Evolutionary conservation across 2,113 vertebrate species (phyloP).

Genomic region (Callospermophilus lateralis): DNA sequence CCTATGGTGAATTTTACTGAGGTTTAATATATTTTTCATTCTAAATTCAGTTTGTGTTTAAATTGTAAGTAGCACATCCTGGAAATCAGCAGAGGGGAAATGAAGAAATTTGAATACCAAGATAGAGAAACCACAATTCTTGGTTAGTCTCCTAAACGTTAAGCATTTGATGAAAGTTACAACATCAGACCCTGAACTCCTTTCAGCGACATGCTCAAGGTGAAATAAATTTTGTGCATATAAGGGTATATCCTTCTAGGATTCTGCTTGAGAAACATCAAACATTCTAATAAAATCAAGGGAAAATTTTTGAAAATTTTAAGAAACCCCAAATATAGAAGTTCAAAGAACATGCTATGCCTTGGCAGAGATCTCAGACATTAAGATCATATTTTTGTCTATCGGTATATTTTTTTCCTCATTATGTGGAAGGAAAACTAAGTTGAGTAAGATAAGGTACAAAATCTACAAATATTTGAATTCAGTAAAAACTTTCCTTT

Average conservation of each 20-base stretch:
- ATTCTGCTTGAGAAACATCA: conserved; percentile 30
- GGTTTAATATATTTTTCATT: conserved; percentile 16
- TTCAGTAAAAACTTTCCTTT: neutral
- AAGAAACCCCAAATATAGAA: neutral
- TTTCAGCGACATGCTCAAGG: neutral
- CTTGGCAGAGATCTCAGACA: conserved; percentile 9
- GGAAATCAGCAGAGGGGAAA: conserved; percentile 26
- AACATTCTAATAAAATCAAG: conserved; percentile 37
- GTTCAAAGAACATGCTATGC: conserved; percentile 49
- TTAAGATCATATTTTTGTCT: conserved; percentile 29
- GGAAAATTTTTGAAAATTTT: conserved; percentile 42
- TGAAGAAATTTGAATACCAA: neutral
- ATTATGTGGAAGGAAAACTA: conserved; percentile 46
- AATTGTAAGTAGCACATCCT: neutral
- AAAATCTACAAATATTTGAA: conserved; percentile 14
- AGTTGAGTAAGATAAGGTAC: neutral
- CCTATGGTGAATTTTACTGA: neutral
- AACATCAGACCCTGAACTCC: neutral
- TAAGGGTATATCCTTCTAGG: neutral
- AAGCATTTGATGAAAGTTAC: neutral
- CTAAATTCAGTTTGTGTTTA: conserved; percentile 1
- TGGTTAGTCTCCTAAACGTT: neutral
- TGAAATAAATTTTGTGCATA: neutral
- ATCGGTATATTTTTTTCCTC: neutral
- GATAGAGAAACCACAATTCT: neutral